A percentile compares a stretch with the other conserved stretches of the same genome.
Evolutionary conservation across 1,140 invertebrate species (phyloP).

Genomic region (Pseudomyrmex concolor): DNA sequence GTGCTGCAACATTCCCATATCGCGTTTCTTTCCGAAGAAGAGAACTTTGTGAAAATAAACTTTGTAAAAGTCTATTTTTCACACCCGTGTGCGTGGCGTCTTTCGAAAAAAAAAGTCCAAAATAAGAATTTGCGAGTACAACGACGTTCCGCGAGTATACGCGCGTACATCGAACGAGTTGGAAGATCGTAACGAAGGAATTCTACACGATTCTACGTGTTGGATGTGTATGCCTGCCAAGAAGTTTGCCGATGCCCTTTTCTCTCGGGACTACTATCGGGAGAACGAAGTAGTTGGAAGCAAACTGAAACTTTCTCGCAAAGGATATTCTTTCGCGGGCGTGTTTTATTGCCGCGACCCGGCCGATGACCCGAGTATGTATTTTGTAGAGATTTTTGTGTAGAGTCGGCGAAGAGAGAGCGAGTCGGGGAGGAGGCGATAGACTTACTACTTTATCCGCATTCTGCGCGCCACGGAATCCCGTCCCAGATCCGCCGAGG

Average conservation of each 20-base stretch:
- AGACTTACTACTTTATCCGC: conserved; percentile 44
- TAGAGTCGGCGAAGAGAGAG: conserved; percentile 1
- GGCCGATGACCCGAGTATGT: conserved; percentile 25
- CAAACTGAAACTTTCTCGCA: conserved; percentile 49
- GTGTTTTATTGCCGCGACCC: conserved; percentile 48
- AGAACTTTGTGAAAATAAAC: too few species aligned
- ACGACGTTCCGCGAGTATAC: background rate
- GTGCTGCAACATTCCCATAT: background rate
- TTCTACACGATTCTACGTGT: conserved; percentile 37
- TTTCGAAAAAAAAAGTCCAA: background rate
- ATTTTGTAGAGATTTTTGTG: conserved; percentile 46
- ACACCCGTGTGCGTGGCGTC: background rate
- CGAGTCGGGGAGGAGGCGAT: background rate
- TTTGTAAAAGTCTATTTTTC: background rate
- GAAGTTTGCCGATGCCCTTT: conserved; percentile 27
- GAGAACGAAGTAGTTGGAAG: conserved; percentile 45
- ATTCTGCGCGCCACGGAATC: conserved; percentile 45
- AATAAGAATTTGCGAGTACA: too few species aligned
- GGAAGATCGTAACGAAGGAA: conserved; percentile 32
- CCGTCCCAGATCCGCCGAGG: conserved; percentile 32
- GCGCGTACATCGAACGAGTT: conserved; percentile 3
- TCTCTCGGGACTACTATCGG: background rate
- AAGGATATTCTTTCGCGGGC: conserved; percentile 47
- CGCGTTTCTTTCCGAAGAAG: background rate
- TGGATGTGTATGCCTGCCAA: conserved; percentile 19